Base-by-base conservation (phyloP, 2,797 vertebrate genomes). In the Fringilla coelebs region DNA sequence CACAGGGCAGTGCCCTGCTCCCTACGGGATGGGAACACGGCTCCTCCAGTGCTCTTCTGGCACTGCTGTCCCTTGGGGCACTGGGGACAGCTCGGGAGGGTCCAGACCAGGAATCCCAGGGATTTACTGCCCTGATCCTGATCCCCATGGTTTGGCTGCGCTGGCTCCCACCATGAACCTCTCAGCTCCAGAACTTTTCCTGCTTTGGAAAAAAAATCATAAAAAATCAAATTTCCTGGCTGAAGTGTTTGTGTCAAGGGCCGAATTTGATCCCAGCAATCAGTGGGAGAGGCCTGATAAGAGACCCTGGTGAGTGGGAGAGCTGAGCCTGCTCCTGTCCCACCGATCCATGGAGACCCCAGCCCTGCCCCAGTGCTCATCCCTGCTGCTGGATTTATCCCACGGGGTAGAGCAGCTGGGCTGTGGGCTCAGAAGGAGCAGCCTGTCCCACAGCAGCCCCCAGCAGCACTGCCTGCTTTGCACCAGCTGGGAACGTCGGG, bases 111-210 rank as follows among this genome's bases (percentile, higher is more conserved):
- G 48, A 70, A 21, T 31, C 57, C 21, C 54, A 20, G 21, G 38
- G 43, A 41, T 73, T 77, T 71, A 10, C 17, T 41, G 48, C 12
- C 32, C n/a, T 31, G 31, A 13, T 41, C 17, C 11, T 34, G n/a
- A 51, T 60, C 40, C 14, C 14, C 0, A 0, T 3, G 38, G 43
- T 21, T 2, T 54, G 52, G 20, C n/a, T 57, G 38, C 1, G 2
- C 41, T 41, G 54, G 9, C 11, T 88, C 17, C 29, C 20, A 71
- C 26, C 45, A 14, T 0, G 14, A 88, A 17, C 29, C 26, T 18
- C 40, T 68, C n/a, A 60, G 7, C 31, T 88, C 36, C 45, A 46
- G 40, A 79, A 66, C 57, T n/a, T 57, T 31, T 40, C 51, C 57
- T n/a, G 43, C 26, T 81, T 45, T 3, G 2, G 10, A 12, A 36